Percentiles rank a stretch among this genome's conserved stretches.
Evolutionary conservation across 2,113 vertebrate genomes (phyloP).

Genomic region (Machaerirhynchus nigripectus): DNA sequence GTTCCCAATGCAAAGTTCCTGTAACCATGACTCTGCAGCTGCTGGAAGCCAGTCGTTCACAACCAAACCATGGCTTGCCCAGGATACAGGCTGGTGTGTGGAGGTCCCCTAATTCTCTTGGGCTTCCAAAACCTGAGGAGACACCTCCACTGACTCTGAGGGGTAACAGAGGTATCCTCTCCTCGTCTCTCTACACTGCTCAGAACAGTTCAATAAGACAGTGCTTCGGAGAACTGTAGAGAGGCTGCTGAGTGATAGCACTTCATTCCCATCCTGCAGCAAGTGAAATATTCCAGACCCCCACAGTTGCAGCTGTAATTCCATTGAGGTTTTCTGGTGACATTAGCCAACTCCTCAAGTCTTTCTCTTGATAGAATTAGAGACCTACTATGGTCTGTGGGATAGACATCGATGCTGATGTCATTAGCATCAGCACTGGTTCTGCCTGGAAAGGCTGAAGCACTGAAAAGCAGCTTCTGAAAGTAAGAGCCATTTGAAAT

Average conservation of each 20-base stretch:
- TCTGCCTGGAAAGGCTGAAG: background rate
- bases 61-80: background rate
- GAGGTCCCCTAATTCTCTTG: background rate
- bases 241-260: background rate
- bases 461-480: constrained; percentile 39
- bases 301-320: background rate
- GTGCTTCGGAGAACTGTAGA: background rate
- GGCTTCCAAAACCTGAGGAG: background rate
- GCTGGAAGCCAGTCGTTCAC: background rate
- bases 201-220: background rate
- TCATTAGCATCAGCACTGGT: constrained; percentile 17
- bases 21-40: background rate
- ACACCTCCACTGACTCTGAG: background rate
- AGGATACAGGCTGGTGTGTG: background rate
- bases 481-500: constrained; percentile 31
- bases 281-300: background rate
- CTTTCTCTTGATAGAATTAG: constrained; percentile 58
- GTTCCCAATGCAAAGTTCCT: background rate
- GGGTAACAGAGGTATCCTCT: background rate
- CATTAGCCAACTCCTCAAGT: constrained; percentile 51
- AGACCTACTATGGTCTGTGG: constrained; percentile 44
- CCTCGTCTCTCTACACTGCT: background rate
- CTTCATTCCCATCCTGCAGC: background rate
- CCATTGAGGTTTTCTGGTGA: constrained; percentile 40
- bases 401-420: constrained; percentile 42